phyloP scores from a whole-genome alignment of 2,888 invertebrate genomes.

The Nycteola revayana region DNA sequence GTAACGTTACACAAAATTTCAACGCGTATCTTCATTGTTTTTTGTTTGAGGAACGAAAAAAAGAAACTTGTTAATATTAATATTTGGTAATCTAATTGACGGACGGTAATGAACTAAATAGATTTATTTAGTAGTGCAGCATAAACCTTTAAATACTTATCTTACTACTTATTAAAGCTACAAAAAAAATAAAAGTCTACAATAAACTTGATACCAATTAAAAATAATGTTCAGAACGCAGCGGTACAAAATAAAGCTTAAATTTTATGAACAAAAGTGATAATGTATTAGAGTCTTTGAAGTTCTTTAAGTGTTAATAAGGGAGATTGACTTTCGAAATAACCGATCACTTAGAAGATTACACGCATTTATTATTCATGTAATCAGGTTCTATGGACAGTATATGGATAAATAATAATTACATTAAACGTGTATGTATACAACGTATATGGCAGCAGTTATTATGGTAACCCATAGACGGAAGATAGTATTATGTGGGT shows the following conservation, averaged over 20 bases:
- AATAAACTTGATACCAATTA: constrained; percentile 26
- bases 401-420: no score
- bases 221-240: constrained; percentile 23
- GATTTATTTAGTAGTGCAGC: no score
- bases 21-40: no score
- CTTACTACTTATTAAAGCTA: constrained; percentile 16
- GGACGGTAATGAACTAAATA: no score
- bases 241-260: constrained; percentile 18
- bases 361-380: neutral
- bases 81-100: no score
- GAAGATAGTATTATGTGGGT: constrained; percentile 38
- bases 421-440: neutral
- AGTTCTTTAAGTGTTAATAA: constrained; percentile 38
- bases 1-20: no score
- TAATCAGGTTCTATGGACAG: constrained; percentile 5
- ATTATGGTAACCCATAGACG: no score
- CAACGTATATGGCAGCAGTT: neutral
- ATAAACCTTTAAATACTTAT: neutral
- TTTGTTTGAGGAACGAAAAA: no score
- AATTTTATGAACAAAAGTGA: constrained; percentile 19
- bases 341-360: constrained; percentile 15
- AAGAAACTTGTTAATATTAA: no score
- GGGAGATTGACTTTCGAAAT: constrained; percentile 46
- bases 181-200: constrained; percentile 27
- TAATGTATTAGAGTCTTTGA: constrained; percentile 34